phyloP scores from a whole-genome alignment of 2,888 invertebrate species.

The Erannis defoliaria region DNA sequence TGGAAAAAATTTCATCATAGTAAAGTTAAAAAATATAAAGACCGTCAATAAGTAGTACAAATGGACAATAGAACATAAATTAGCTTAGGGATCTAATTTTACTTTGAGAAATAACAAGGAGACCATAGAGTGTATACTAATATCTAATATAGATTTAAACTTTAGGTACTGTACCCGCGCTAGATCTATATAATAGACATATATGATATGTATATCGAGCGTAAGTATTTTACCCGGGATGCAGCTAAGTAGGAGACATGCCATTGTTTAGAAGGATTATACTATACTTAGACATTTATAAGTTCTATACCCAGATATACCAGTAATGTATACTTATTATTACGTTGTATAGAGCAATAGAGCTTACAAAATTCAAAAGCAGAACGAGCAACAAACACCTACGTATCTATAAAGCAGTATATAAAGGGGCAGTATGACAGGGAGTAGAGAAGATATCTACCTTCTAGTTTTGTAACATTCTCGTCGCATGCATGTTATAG shows the following conservation, averaged over 20 bases:
- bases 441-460: not conserved
- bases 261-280: not conserved
- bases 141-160: no score
- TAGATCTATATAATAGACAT: not conserved
- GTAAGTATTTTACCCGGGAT: not conserved
- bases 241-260: not conserved
- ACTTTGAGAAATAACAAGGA: not conserved
- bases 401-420: slow-evolving; percentile 34
- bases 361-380: slow-evolving; percentile 6
- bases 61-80: not conserved
- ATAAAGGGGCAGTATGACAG: slow-evolving; percentile 3
- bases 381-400: slow-evolving; percentile 26
- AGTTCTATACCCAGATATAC: not conserved
- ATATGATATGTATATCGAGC: not conserved
- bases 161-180: not conserved
- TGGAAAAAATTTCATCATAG: no score
- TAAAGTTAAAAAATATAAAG: not conserved
- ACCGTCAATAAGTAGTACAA: not conserved
- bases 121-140: not conserved
- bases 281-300: not conserved
- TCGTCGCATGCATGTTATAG: slow-evolving; percentile 36
- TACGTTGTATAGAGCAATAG: not conserved
- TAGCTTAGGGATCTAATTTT: not conserved
- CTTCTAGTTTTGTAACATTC: not conserved
- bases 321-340: not conserved